A percentile compares a stretch with the other conserved stretches of the same genome.
Evolutionary conservation across 2,888 invertebrate genomes (phyloP).

Genomic region (Deilephila elpenor): DNA sequence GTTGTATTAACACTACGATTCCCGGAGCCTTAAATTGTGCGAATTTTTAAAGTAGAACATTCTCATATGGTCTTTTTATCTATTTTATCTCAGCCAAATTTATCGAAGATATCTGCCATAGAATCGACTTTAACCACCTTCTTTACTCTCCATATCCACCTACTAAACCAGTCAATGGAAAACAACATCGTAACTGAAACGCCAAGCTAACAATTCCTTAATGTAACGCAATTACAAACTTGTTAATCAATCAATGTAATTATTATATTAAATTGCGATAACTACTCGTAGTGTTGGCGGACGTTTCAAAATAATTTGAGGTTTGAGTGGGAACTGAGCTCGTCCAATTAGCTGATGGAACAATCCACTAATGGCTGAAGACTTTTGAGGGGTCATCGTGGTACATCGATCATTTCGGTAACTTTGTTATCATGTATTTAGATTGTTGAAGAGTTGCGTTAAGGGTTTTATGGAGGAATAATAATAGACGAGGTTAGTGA

Average conservation of each 20-base stretch:
- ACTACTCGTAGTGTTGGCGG: conserved; percentile 9
- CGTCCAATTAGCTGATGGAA: conserved; percentile 22
- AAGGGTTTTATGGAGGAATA: no score
- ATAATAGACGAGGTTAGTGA: no score
- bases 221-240: background rate
- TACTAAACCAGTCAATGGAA: no score
- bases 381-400: conserved; percentile 17
- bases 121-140: no score
- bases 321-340: conserved; percentile 1
- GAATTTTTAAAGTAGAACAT: no score
- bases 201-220: background rate
- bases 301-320: conserved; percentile 25
- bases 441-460: background rate
- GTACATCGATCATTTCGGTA: conserved; percentile 15
- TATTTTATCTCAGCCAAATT: no score
- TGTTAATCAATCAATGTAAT: conserved; percentile 19
- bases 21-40: no score
- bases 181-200: background rate
- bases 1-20: no score
- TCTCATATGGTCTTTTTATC: no score
- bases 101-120: no score
- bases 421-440: background rate
- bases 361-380: conserved; percentile 19
- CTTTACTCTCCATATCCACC: no score
- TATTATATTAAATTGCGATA: conserved; percentile 17